A percentile compares a stretch with the other conserved stretches of the same genome.
Conservation (phyloP, 2,888 invertebrate genomes). For the Griposia aprilina region DNA sequence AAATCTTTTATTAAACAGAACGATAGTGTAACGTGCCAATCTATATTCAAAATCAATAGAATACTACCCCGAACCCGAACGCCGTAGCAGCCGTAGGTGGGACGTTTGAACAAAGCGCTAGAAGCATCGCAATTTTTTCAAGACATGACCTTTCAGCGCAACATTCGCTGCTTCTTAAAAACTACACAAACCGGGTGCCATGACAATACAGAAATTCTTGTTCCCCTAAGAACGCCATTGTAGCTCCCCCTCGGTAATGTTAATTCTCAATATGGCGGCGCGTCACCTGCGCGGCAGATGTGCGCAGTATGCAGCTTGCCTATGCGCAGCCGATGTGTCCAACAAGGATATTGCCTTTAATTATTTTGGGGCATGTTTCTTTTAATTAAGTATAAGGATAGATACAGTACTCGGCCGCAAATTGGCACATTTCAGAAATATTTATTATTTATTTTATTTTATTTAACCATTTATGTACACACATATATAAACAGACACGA, state of each 20-base stretch:
- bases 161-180: conserved; percentile 23
- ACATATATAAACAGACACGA: too few relatives aligned
- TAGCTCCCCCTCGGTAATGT: conserved; percentile 65
- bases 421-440: background rate
- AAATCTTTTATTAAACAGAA: background rate
- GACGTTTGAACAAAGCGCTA: too few relatives aligned
- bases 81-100: too few relatives aligned
- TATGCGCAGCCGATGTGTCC: conserved; percentile 62
- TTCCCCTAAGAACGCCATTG: conserved; percentile 64
- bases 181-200: background rate
- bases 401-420: background rate
- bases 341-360: conserved; percentile 57
- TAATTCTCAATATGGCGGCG: conserved; percentile 72
- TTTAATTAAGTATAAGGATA: conserved; percentile 34
- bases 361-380: conserved; percentile 40
- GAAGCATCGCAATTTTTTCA: background rate
- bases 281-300: conserved; percentile 85
- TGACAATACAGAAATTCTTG: conserved; percentile 42
- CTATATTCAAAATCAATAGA: background rate
- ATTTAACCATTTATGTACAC: too few relatives aligned
- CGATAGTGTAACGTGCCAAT: background rate
- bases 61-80: too few relatives aligned
- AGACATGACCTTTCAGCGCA: too few relatives aligned
- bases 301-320: conserved; percentile 79
- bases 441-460: too few relatives aligned